Percentiles rank a stretch among this genome's conserved stretches.
phyloP scores from a whole-genome alignment of 2,888 invertebrate species.

The Tanaodytes sp. region DNA sequence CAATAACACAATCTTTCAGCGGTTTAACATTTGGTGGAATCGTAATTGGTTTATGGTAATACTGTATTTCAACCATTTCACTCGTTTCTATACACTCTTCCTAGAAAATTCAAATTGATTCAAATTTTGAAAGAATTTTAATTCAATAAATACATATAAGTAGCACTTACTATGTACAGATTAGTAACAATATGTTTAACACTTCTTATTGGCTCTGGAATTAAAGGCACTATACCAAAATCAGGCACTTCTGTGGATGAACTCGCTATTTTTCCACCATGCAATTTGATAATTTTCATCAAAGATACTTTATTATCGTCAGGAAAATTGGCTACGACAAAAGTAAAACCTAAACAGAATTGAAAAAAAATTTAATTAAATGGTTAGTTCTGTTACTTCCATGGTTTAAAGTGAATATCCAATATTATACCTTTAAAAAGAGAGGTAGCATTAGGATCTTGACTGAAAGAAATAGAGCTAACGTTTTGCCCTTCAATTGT shows the following conservation, averaged over 20 bases:
- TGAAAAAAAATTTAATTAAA: background rate
- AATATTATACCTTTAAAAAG: conserved; percentile 43
- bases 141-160: no score
- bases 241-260: conserved; percentile 77
- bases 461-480: conserved; percentile 64
- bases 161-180: conserved; percentile 80
- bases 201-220: conserved; percentile 73
- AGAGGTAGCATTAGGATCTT: conserved; percentile 42
- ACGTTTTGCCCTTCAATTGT: conserved; percentile 53
- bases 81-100: conserved; percentile 79
- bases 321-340: conserved; percentile 73
- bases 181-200: conserved; percentile 80
- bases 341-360: conserved; percentile 63
- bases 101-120: conserved; percentile 68
- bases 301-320: conserved; percentile 72
- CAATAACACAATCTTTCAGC: conserved; percentile 81
- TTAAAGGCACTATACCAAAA: conserved; percentile 79
- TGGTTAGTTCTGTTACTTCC: no score
- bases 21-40: conserved; percentile 74
- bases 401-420: no score
- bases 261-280: conserved; percentile 75
- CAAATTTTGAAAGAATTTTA: no score
- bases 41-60: conserved; percentile 82
- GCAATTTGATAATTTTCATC: conserved; percentile 74
- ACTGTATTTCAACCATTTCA: conserved; percentile 77